Base-by-base conservation (phyloP, 2,113 vertebrate genomes). In the Erythrocercus mccallii region DNA sequence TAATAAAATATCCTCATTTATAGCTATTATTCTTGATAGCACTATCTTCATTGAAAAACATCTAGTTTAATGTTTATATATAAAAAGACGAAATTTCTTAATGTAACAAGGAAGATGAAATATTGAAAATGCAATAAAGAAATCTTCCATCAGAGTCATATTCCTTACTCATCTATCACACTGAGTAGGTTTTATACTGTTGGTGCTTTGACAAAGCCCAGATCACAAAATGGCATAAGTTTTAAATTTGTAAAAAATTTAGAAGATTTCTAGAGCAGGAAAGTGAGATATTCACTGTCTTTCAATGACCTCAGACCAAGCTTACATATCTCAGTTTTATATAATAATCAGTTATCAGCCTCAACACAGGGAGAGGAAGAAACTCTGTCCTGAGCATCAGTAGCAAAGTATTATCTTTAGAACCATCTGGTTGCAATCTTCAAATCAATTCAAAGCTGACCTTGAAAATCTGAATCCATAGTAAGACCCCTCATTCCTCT, bases 21-120 rank as follows among this genome's bases (percentile, higher is more conserved):
- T 58, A 60, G 13, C 30, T 62, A 28, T 60, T 83, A 58, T 77
- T 35, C 30, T 66, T 93, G 30, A 65, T 65, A 31, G 30, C 12
- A 56, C 17, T 57, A 15, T 74, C 60, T 86, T 88, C 20, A 70
- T n/a, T 81, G 66, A 74, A 97, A 96, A 95, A 80, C 24, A 66
- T 54, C 92, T 51, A 5, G 30, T 85, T 80, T 92, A 84, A 90
- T 78, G 37, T 18, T 86, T 37, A 81, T 81, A 69, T 44, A 93
- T 91, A 90, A 89, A 95, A 70, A 6, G 3, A 57, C 11, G 14
- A 92, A 15, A 23, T 62, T 81, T 48, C 38, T 56, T 47, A 91
- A 88, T 50, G 15, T 68, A 94, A 62, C 24, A 51, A 86, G 57
- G 51, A 57, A 13, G 35, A 5, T 83, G 42, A 96, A 88, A 60